Conservation (phyloP, 2,113 vertebrate genomes). For the Brachypodius melanocephalos region DNA sequence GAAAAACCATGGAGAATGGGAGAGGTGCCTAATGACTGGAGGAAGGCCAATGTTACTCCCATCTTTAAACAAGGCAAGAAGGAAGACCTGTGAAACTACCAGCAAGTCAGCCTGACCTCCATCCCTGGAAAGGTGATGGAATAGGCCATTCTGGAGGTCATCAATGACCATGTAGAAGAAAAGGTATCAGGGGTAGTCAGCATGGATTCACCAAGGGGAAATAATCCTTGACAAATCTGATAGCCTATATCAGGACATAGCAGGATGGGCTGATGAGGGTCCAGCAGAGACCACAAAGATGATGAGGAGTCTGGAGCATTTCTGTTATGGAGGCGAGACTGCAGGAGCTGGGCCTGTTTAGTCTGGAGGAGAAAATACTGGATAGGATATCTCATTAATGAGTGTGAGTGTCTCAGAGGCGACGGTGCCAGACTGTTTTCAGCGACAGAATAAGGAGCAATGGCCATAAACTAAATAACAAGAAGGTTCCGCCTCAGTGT, state of each 20-base stretch:
- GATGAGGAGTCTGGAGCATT: not conserved
- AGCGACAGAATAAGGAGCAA: fast-evolving
- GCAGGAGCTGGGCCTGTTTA: not conserved
- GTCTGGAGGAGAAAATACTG: not conserved
- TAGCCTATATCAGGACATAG: not conserved
- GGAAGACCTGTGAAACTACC: not conserved
- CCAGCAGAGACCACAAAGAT: not conserved
- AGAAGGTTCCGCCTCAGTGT: not conserved
- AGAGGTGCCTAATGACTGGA: not conserved
- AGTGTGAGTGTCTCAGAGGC: fast-evolving
- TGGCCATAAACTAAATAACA: not conserved
- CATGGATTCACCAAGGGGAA: not conserved
- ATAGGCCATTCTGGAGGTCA: not conserved
- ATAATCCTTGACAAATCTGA: not conserved
- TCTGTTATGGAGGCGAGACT: not conserved
- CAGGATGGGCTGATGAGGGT: not conserved
- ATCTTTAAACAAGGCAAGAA: not conserved
- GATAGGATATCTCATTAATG: not conserved
- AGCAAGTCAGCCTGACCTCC: not conserved
- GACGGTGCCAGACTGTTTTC: not conserved
- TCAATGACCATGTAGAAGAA: not conserved
- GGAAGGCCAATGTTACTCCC: not conserved
- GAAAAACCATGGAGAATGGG: not conserved
- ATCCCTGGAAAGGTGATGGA: not conserved
- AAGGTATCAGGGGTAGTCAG: not conserved